Base-by-base conservation (phyloP, 2,888 invertebrate species). In the Harpalus rufipes region DNA sequence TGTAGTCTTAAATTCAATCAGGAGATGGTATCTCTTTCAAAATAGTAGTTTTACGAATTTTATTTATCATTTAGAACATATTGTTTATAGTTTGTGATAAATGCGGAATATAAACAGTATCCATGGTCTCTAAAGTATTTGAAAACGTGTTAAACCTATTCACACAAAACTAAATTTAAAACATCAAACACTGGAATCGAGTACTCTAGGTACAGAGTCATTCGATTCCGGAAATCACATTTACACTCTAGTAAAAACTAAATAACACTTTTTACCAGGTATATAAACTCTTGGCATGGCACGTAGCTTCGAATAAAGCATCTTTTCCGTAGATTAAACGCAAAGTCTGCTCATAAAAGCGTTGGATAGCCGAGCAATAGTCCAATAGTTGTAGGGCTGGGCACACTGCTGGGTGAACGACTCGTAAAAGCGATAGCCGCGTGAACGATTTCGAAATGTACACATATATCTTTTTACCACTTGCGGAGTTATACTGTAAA, bases 401-500 rank as follows among this genome's bases (percentile, higher is more conserved):
- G 25, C n/a, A 65, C 65, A 65, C 65, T 65, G 10, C 21, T 63
- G 63, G 51, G 18, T 14, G 32, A 32, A 32, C 32, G 32, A 32
- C 16, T 74, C 74, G 51, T 74, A 74, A 78, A 78, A 18, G 32
- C 56, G 58, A 78, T 78, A n/a, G 78, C 58, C 78, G 56, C 58
- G 32, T 21, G 39, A 80, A 80, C 80, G 63, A 18, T 7, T 79
- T 79, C 63, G 80, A 85, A 86, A 85, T 86, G 86, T 86, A 85
- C 86, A 86, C 86, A 87, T 87, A 86, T 85, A 87, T 87, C 87
- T 86, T 87, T 86, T 87, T 87, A 81, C 87, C 86, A 87, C 87
- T 87, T 87, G 87, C 86, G 86, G 86, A 87, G 86, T 87, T 87
- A 87, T 87, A 86, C 86, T 87, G 86, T 87, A 87, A 87, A 87